Percentiles rank a stretch among this genome's conserved stretches.
phyloP scores from a whole-genome alignment of 2,888 invertebrate species.

The Athalia cordata region DNA sequence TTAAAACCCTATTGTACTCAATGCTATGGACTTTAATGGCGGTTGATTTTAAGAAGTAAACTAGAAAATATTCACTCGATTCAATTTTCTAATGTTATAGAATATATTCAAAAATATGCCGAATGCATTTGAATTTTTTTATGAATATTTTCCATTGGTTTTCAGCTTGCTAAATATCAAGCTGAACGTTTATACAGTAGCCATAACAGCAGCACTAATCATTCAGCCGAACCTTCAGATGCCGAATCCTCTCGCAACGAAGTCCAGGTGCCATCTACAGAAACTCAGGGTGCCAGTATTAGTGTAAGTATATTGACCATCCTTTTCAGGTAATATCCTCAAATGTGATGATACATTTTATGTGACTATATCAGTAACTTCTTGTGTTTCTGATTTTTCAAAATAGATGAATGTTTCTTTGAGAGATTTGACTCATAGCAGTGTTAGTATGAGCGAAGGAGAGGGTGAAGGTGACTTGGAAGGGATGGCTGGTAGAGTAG shows the following conservation, averaged over 20 bases:
- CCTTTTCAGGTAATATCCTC: background rate
- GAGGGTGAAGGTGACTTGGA: slow-evolving; percentile 70
- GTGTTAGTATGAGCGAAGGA: slow-evolving; percentile 70
- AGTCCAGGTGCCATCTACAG: slow-evolving; percentile 56
- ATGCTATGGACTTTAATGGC: no score
- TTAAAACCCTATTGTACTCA: no score
- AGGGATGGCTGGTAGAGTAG: slow-evolving; percentile 69
- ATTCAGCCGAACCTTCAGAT: slow-evolving; percentile 61
- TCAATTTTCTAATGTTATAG: background rate
- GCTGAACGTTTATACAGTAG: slow-evolving; percentile 54
- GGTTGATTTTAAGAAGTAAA: no score
- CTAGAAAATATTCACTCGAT: background rate
- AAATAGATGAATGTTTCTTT: slow-evolving; percentile 62
- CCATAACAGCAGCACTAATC: slow-evolving; percentile 51
- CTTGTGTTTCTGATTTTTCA: background rate
- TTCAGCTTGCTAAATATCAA: slow-evolving; percentile 64
- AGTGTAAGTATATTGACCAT: slow-evolving; percentile 48
- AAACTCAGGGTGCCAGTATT: slow-evolving; percentile 60
- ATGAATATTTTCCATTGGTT: background rate
- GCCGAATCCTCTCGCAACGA: slow-evolving; percentile 64
- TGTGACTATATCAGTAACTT: background rate
- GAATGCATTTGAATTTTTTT: background rate
- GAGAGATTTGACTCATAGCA: slow-evolving; percentile 67
- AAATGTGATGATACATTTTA: background rate
- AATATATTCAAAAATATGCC: background rate